Conservation (phyloP, 1,140 invertebrate species). For the Drosophila parvula region DNA sequence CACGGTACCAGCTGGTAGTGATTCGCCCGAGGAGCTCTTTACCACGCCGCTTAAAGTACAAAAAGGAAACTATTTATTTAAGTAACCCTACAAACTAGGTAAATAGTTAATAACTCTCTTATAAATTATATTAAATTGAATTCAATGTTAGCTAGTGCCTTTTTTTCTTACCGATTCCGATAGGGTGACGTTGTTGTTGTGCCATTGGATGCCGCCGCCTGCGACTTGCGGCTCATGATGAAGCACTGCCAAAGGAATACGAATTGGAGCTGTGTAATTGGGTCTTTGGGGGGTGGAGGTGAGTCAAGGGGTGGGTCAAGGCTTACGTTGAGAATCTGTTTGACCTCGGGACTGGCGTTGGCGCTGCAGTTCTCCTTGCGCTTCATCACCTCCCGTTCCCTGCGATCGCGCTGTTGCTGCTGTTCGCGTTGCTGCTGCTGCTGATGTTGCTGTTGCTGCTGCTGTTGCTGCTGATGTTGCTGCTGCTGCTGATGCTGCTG, state of each 20-base stretch:
- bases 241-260: conserved; percentile 88
- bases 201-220: conserved; percentile 91
- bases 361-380: conserved; percentile 97
- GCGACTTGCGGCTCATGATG: conserved; percentile 93
- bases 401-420: conserved; percentile 86
- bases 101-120: background rate
- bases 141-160: too few species aligned
- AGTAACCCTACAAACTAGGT: background rate
- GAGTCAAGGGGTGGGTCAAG: background rate
- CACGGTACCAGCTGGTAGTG: conserved; percentile 85
- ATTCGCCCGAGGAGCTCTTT: conserved; percentile 87
- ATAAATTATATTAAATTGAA: background rate
- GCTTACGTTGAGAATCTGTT: conserved; percentile 94
- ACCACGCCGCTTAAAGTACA: conserved; percentile 85
- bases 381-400: conserved; percentile 86
- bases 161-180: conserved; percentile 89
- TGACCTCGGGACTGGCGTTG: conserved; percentile 97
- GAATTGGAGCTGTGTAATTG: background rate
- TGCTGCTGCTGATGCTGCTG: conserved; percentile 86
- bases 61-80: conserved; percentile 30
- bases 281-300: background rate
- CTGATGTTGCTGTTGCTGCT: conserved; percentile 84
- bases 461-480: conserved; percentile 86
- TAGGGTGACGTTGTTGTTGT: conserved; percentile 89
- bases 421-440: conserved; percentile 83